Base-by-base conservation (phyloP, 2,797 vertebrate species). In the Pantherophis vulpinus region DNA sequence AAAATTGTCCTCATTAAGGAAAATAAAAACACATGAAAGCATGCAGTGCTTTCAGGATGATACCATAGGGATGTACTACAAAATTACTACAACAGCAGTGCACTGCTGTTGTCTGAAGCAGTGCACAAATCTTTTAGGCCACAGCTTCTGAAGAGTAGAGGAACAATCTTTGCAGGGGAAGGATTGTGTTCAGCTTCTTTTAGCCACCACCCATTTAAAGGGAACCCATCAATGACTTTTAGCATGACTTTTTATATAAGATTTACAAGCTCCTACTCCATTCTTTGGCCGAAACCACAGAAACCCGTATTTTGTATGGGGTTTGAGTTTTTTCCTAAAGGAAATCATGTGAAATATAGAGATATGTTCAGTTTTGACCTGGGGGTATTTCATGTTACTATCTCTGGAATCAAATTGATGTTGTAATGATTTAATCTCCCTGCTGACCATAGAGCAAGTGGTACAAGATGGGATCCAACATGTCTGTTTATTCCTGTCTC, bases 401-500 rank as follows among this genome's bases (percentile, higher is more conserved):
- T 47, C n/a, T 58, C 14, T 54, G 60, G 92, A 95, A 93, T 37
- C 90, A 87, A 54, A 59, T 51, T 20, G 54, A 32, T 74, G 89
- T 59, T 42, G 54, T 66, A 47, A 2, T 93, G 13, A 92, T 32
- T 89, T 94, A 88, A 96, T 93, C 70, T 94, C 92, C 91, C 91
- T 1, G 25, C 32, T 55, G 89, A 93, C 27, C 66, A 58, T 87
- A 87, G 93, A 4, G 6, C 54, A 95, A 95, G 55, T 89, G 89
- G 60, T 61, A 96, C 91, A 95, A 94, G 87, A 27, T 90, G 93
- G 88, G 79, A 92, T 93, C 91, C 90, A 86, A 94, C 92, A 54
- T 29, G 29, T 95, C 88, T 79, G 32, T 97, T 95, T 94, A 66
- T 95, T 95, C 96, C 94, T 96, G 96, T 96, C 95, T 96, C 89